Conservation (phyloP, 2,888 invertebrate genomes). For the Plebejus anna region DNA sequence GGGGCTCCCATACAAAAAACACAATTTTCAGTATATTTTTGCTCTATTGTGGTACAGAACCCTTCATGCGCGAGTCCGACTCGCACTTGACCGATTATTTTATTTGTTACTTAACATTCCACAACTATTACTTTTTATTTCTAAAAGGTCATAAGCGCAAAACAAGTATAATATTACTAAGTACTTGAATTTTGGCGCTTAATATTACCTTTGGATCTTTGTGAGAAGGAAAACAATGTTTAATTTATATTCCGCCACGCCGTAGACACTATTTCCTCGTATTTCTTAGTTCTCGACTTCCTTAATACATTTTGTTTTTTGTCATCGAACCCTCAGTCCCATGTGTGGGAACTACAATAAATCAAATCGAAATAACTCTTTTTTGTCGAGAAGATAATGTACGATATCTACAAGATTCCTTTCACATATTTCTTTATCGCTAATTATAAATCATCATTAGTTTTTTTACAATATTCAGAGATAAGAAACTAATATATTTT, state of each 20-base stretch:
- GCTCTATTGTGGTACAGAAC: too few species aligned
- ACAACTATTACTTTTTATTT: too few species aligned
- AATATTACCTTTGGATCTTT: not conserved
- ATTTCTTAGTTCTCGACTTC: constrained; percentile 55
- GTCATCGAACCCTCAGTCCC: constrained; percentile 67
- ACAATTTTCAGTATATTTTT: too few species aligned
- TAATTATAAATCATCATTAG: not conserved
- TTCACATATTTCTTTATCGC: not conserved
- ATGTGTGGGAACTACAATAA: constrained; percentile 70
- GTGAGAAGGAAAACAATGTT: constrained; percentile 7
- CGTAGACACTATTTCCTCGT: not conserved
- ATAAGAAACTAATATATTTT: too few species aligned
- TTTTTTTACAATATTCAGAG: not conserved
- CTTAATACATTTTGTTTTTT: constrained; percentile 64
- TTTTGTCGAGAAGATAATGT: constrained; percentile 59
- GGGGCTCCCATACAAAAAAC: too few species aligned
- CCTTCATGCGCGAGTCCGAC: too few species aligned
- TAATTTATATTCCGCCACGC: constrained; percentile 8
- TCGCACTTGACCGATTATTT: too few species aligned
- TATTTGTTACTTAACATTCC: too few species aligned
- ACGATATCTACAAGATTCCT: constrained; percentile 26
- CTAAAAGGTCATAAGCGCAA: too few species aligned
- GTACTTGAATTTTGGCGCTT: not conserved
- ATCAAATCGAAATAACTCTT: constrained; percentile 76
- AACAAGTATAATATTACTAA: not conserved